Conservation (phyloP, 1,140 invertebrate species). For the Drosophila pruinosa region DNA sequence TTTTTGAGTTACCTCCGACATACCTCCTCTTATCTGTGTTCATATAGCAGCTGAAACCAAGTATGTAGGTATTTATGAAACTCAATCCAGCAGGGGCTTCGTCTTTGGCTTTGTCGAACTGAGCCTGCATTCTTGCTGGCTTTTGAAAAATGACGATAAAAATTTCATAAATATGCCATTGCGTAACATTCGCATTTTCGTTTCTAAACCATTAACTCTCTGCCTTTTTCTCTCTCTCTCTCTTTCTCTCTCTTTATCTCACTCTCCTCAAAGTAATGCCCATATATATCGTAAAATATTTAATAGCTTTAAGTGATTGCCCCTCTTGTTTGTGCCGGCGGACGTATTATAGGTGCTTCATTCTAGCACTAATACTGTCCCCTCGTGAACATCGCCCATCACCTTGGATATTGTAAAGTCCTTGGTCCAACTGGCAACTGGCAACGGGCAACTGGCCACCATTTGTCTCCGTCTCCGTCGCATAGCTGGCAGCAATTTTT, state of each 20-base stretch:
- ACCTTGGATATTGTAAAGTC: conserved; percentile 27
- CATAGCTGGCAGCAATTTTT: conserved; percentile 40
- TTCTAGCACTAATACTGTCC: conserved; percentile 12
- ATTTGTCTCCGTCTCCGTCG: conserved; percentile 45
- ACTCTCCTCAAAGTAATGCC: conserved; percentile 1
- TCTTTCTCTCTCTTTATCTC: conserved; percentile 3
- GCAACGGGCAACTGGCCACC: conserved; percentile 7
- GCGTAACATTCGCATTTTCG: conserved; percentile 64
- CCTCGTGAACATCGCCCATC: not conserved
- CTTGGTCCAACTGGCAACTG: conserved; percentile 24
- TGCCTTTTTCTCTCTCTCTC: not conserved
- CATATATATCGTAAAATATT: conserved; percentile 72
- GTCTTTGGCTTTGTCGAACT: not conserved
- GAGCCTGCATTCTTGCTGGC: conserved; percentile 33
- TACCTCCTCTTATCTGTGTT: not conserved
- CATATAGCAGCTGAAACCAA: conserved; percentile 8
- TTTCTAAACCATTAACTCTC: conserved; percentile 70
- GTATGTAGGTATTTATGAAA: conserved; percentile 34
- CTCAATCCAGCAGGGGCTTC: not conserved
- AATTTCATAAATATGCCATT: conserved; percentile 76
- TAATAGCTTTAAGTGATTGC: conserved; percentile 72
- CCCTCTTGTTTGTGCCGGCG: conserved; percentile 15
- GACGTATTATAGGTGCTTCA: conserved; percentile 9
- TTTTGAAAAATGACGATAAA: conserved; percentile 74
- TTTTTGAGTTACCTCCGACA: not conserved